Evolutionary conservation across 2,113 vertebrate genomes (phyloP), one percentile per base, ranked within the genome.

Genomic region (Phalacrocorax carbo): DNA sequence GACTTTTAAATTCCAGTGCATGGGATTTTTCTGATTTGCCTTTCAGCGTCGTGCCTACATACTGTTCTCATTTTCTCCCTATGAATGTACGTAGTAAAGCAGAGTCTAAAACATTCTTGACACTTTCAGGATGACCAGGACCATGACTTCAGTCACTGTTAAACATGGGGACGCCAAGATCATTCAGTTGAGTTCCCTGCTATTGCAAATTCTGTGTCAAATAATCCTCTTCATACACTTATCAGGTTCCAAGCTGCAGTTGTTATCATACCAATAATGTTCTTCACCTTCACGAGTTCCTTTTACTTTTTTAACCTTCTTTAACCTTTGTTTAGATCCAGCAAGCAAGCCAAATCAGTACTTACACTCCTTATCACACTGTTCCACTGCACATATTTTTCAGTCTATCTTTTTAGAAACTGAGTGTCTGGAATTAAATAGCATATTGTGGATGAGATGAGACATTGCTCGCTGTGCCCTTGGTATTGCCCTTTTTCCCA

Each of bases 111-210:
- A 79, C 11, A 40, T 75, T 34, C 62, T 65, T 68, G 38, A 48
- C 4, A 1, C 32, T 75, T 86, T 46, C 29, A 68, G 65, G 52
- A 40, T 87, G 29, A n/a, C 18, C 58, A 78, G 32, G n/a, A 51
- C 55, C 0, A 0, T 69, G 62, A 58, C n/a, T 61, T 82, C 29
- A 66, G 6, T 38, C 49, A 61, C 0, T 44, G 64, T 40, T 86
- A 44, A 48, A 34, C 27, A 66, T 17, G 49, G 30, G 10, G 11
- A 44, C 0, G 1, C 69, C 60, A 62, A 58, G n/a, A 32, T 69
- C 7, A 15, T 72, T 64, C 51, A 61, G 18, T 0, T 61, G 46
- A 46, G 36, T 66, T 88, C 40, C 25, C 30, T 87, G 42, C 55
- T 78, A 20, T 49, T 89, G 69, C 46, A 91, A 84, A 86, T 70